These are phyloP conservation scores for Unio delphinus DNA, from an alignment of 2,888 invertebrate genomes.

Conservation along the genomic window DNA sequence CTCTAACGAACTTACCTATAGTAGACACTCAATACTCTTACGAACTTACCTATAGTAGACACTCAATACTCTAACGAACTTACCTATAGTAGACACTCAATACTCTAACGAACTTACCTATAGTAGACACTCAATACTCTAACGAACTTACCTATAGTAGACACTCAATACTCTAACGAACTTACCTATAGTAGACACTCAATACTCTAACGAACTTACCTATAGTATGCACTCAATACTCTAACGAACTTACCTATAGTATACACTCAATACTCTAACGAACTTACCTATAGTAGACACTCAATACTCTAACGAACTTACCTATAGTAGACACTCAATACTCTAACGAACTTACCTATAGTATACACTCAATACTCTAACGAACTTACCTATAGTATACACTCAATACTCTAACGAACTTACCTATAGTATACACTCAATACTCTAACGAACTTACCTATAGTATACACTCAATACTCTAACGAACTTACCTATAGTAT, in stretches of 20 bases:
- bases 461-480: background rate
- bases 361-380: background rate
- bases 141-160: too few species aligned
- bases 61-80: too few species aligned
- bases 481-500: slow-evolving; percentile 49
- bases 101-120: too few species aligned
- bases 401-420: background rate
- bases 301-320: background rate
- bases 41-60: too few species aligned
- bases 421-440: slow-evolving; percentile 48
- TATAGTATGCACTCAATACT: too few species aligned
- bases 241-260: background rate
- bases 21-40: too few species aligned
- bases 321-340: background rate
- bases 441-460: background rate
- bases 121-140: too few species aligned
- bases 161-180: too few species aligned
- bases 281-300: slow-evolving; percentile 49
- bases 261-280: background rate
- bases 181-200: too few species aligned
- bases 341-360: slow-evolving; percentile 49
- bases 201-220: too few species aligned
- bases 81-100: too few species aligned
- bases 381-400: background rate
- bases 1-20: too few species aligned